Conservation (phyloP, 2,113 vertebrate species). For the Spermophilus dauricus region DNA sequence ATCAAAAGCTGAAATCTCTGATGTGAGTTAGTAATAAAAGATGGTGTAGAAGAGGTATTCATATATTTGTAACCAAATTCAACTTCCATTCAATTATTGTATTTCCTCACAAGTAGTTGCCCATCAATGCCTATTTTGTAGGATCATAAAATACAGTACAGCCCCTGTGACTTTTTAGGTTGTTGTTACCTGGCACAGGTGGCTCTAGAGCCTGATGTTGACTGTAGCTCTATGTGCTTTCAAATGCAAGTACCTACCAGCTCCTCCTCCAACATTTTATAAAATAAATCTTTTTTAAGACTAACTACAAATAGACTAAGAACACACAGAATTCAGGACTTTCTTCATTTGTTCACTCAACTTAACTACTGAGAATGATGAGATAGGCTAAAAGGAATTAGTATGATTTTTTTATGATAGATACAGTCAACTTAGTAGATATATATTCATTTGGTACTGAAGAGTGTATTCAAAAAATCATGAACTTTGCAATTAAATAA, state of each 20-base stretch:
- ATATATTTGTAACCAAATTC: background rate
- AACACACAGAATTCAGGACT: background rate
- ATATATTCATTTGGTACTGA: background rate
- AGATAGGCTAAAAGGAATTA: background rate
- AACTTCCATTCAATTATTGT: background rate
- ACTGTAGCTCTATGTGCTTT: background rate
- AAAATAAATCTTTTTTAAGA: background rate
- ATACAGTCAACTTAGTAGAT: background rate
- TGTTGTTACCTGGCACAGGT: background rate
- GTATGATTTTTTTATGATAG: background rate
- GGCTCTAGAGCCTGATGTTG: background rate
- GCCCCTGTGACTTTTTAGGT: background rate
- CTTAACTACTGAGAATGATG: background rate
- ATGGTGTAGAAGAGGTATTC: background rate
- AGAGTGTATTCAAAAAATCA: background rate
- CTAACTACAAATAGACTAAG: background rate
- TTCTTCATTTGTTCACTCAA: background rate
- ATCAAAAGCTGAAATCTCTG: background rate
- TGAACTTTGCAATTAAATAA: background rate
- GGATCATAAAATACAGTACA: background rate
- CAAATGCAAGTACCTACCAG: background rate
- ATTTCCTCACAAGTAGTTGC: conserved; percentile 8
- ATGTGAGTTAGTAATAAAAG: background rate
- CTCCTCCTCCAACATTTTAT: background rate
- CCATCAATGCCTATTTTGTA: background rate